A percentile compares a stretch with the other conserved stretches of the same genome.
Conservation (phyloP, 2,888 invertebrate genomes). For the Trilocha varians region DNA sequence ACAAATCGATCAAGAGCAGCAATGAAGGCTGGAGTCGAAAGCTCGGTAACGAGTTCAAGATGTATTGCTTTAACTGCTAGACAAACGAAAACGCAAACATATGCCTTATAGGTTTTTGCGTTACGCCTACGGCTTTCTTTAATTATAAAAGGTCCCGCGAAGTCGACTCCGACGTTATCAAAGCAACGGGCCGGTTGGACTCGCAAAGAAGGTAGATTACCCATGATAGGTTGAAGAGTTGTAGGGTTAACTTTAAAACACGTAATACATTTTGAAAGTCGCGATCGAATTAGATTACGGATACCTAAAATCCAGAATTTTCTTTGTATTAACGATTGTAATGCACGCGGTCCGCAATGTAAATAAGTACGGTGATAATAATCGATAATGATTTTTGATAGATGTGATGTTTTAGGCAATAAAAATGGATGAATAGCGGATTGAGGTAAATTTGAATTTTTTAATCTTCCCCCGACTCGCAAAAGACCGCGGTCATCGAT, state of each 20-base stretch:
- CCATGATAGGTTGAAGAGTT: background rate
- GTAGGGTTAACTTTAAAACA: slow-evolving; percentile 5
- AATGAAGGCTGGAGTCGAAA: too few relatives aligned
- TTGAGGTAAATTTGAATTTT: background rate
- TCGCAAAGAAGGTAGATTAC: too few relatives aligned
- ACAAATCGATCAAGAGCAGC: too few relatives aligned
- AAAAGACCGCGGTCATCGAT: background rate
- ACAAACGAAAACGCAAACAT: too few relatives aligned
- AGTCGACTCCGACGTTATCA: too few relatives aligned
- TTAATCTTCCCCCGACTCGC: background rate
- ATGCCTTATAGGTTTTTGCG: too few relatives aligned
- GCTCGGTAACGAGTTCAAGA: too few relatives aligned
- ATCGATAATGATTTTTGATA: too few relatives aligned
- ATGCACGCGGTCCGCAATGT: background rate
- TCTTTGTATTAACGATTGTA: slow-evolving; percentile 3
- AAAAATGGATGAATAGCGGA: too few relatives aligned
- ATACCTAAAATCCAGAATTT: slow-evolving; percentile 6
- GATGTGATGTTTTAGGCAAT: background rate
- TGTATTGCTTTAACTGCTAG: too few relatives aligned
- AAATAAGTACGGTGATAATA: background rate
- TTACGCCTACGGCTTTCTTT: background rate
- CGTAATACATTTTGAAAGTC: slow-evolving; percentile 4
- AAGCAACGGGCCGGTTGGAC: too few relatives aligned
- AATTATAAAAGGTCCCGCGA: slow-evolving; percentile 3
- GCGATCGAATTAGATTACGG: slow-evolving; percentile 3